phyloP scores from a whole-genome alignment of 2,888 invertebrate species.

The Drosophila koepferae region DNA sequence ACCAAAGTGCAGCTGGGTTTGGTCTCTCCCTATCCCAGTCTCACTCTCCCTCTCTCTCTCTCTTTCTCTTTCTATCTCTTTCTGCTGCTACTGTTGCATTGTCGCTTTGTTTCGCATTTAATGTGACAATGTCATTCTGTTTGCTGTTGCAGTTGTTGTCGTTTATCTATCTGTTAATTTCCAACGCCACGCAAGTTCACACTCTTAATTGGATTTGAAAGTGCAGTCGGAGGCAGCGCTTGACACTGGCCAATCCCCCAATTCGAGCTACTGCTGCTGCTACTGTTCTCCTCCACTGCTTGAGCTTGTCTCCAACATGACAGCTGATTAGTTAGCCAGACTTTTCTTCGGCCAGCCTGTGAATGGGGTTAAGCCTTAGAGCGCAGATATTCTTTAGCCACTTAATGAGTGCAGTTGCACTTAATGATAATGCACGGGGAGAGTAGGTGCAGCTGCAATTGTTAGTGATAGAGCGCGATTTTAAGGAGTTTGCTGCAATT shows the following conservation, averaged over 20 bases:
- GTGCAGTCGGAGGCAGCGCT: constrained; percentile 56
- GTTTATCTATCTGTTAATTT: constrained; percentile 76
- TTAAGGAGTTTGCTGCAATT: neutral
- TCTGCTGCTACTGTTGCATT: constrained; percentile 71
- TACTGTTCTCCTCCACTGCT: neutral
- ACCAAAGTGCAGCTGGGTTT: constrained; percentile 78
- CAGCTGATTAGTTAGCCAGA: constrained; percentile 67
- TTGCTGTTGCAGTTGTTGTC: constrained; percentile 25
- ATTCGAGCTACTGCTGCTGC: neutral
- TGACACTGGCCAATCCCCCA: constrained; percentile 47
- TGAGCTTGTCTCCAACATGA: constrained; percentile 48
- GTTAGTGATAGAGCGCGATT: neutral
- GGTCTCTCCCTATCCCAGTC: constrained; percentile 29
- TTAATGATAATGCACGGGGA: constrained; percentile 38
- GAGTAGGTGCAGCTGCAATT: constrained; percentile 20
- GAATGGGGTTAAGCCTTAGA: constrained; percentile 63
- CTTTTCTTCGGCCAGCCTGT: constrained; percentile 38
- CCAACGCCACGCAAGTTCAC: constrained; percentile 73
- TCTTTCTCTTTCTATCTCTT: constrained; percentile 6
- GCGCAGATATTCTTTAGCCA: constrained; percentile 20
- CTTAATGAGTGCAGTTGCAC: constrained; percentile 39
- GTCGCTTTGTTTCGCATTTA: constrained; percentile 71
- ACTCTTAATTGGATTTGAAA: constrained; percentile 81
- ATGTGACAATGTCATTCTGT: constrained; percentile 75
- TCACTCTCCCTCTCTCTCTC: constrained; percentile 10